Evolutionary conservation across 2,888 invertebrate species (phyloP), one percentile per base, ranked within the genome.

Genomic region (Patella pellucida): DNA sequence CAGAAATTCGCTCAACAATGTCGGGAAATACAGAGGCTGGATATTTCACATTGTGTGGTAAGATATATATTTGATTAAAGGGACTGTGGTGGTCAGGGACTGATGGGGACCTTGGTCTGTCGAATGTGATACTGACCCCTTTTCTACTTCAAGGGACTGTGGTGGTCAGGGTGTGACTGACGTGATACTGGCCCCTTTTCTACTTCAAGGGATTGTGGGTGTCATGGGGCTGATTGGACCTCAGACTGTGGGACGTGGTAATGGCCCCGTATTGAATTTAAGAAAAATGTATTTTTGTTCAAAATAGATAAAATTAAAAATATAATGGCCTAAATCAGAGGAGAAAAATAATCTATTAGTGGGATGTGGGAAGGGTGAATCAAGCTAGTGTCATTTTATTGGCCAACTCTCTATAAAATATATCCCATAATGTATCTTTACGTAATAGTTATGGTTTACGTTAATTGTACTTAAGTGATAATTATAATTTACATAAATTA

Each of bases 1-100:
- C 89, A 90, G 84, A 91, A 91, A 83, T 90, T 91, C 85, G 88
- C 90, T 19, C 90, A 91, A 78, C 89, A 90, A 81, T 90, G 89
- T 82, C 85, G 86, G 69, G 87, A 88, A 68, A 84, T 91, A 12
- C 89, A 90, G 78, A 81, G 89, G 23, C 85, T 91, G 41, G 90
- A 91, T 80, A 79, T 91, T 15, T 90, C 91, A 11, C 90, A 90
- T 78, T 91, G 91, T 79, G 84, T 86, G 88, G 90, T 90, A 77
- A 51, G 82, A 68, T 7, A 7, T 62, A 0, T 62, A 7, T n/a
- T 19, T 14, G 12, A n/a, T 62, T 62, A 12, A 7, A 62, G 41
- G 41, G 41, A 9, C 41, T 41, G 41, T 41, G 41, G 41, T 41
- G 5, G 41, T 41, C 62, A 62, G n/a, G 7, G n/a, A 1, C n/a